These are phyloP conservation scores for Leucania comma DNA, from an alignment of 2,888 invertebrate species.

Conservation along the genomic window DNA sequence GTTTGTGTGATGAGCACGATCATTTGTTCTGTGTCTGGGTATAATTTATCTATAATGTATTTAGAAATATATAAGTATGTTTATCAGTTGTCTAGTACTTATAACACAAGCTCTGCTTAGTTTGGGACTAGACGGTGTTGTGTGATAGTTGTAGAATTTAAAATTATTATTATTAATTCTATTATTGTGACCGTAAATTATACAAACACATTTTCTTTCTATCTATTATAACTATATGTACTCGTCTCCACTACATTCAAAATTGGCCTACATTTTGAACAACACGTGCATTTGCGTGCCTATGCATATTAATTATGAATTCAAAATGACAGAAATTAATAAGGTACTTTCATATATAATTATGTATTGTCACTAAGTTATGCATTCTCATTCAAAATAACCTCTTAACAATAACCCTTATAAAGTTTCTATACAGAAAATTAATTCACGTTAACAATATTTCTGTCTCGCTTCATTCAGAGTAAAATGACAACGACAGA, in stretches of 20 bases:
- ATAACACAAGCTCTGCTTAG: no score
- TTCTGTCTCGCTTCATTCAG: constrained; percentile 17
- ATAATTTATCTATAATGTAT: no score
- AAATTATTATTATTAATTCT: no score
- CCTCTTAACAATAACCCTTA: constrained; percentile 3
- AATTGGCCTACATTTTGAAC: constrained; percentile 21
- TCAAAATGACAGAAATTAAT: constrained; percentile 26
- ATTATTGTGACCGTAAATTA: background rate
- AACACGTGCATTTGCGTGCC: constrained; percentile 21
- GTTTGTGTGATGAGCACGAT: no score
- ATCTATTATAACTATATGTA: background rate
- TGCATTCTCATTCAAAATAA: constrained; percentile 13
- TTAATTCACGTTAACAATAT: constrained; percentile 8
- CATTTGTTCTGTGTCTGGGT: no score
- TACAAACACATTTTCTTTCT: background rate
- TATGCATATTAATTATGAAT: constrained; percentile 36
- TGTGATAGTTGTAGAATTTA: no score
- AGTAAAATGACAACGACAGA: constrained; percentile 43
- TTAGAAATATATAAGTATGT: no score
- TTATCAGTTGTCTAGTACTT: no score
- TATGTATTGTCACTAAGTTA: constrained; percentile 30
- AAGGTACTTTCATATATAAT: constrained; percentile 8
- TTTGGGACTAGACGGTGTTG: no score
- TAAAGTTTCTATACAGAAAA: background rate
- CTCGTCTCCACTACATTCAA: constrained; percentile 7